These are phyloP conservation scores for Macrotrachela quadricornifera DNA, from an alignment of 1,140 invertebrate genomes.

Conservation along the genomic window DNA sequence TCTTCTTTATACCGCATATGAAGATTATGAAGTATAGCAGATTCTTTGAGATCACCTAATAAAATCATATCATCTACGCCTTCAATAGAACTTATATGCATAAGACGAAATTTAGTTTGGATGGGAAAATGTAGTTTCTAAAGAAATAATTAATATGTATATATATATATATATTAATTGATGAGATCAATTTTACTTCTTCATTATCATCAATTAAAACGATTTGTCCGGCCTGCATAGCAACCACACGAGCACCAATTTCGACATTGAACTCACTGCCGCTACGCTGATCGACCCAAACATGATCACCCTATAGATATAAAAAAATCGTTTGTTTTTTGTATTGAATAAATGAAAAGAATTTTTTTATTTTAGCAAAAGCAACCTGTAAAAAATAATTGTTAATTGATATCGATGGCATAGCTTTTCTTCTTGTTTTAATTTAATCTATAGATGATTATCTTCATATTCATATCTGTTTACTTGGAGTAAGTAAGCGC, in stretches of 20 bases:
- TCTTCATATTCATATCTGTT: too few relatives aligned
- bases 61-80: slow-evolving; percentile 95
- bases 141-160: too few relatives aligned
- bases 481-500: too few relatives aligned
- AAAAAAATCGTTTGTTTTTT: neutral
- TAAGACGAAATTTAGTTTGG: neutral
- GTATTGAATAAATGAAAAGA: too few relatives aligned
- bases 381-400: too few relatives aligned
- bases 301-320: slow-evolving; percentile 7
- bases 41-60: slow-evolving; percentile 89
- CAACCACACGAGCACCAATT: slow-evolving; percentile 4
- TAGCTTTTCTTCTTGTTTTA: too few relatives aligned
- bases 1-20: slow-evolving; percentile 94
- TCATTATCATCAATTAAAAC: slow-evolving; percentile 4
- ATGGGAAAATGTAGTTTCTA: neutral
- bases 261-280: slow-evolving; percentile 4
- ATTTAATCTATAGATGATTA: too few relatives aligned
- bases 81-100: slow-evolving; percentile 7
- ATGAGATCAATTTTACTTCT: neutral
- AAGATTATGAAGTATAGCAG: slow-evolving; percentile 84
- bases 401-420: too few relatives aligned
- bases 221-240: neutral
- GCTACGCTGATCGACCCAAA: slow-evolving; percentile 3
- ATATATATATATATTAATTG: too few relatives aligned
- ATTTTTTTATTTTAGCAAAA: too few relatives aligned